Evolutionary conservation across 2,113 vertebrate genomes (phyloP).

Genomic region (Uria lomvia): DNA sequence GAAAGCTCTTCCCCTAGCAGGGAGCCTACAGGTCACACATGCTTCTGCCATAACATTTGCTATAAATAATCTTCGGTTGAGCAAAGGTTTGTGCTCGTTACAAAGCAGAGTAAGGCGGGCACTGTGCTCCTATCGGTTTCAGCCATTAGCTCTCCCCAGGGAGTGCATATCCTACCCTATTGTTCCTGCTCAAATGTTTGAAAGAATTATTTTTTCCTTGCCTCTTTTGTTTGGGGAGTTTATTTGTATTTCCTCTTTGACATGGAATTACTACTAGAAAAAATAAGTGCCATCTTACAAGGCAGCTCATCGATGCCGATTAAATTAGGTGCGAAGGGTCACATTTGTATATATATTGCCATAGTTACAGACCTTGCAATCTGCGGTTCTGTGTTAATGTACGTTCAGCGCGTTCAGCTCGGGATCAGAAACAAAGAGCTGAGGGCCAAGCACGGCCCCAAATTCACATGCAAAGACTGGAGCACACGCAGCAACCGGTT

Average conservation of each 20-base stretch:
- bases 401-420: not conserved
- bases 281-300: not conserved
- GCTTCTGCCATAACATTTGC: constrained; percentile 51
- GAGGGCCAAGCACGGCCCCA: accelerated
- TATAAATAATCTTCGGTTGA: constrained; percentile 27
- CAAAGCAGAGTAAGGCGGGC: not conserved
- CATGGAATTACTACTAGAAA: constrained; percentile 30
- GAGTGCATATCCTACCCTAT: constrained; percentile 54
- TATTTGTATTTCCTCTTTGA: constrained; percentile 60
- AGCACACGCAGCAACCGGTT: not conserved
- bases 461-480: not conserved
- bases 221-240: constrained; percentile 52
- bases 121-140: constrained; percentile 8
- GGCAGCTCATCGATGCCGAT: not conserved
- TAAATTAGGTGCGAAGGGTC: not conserved
- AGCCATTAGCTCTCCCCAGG: constrained; percentile 52
- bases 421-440: not conserved
- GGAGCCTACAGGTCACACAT: constrained; percentile 53
- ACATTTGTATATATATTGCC: not conserved
- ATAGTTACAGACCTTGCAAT: not conserved
- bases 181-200: constrained; percentile 65
- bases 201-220: constrained; percentile 71
- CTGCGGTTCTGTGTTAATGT: not conserved
- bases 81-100: not conserved
- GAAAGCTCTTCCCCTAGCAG: constrained; percentile 45